Evolutionary conservation across 2,113 vertebrate genomes (phyloP).

Genomic region (Mus pahari): DNA sequence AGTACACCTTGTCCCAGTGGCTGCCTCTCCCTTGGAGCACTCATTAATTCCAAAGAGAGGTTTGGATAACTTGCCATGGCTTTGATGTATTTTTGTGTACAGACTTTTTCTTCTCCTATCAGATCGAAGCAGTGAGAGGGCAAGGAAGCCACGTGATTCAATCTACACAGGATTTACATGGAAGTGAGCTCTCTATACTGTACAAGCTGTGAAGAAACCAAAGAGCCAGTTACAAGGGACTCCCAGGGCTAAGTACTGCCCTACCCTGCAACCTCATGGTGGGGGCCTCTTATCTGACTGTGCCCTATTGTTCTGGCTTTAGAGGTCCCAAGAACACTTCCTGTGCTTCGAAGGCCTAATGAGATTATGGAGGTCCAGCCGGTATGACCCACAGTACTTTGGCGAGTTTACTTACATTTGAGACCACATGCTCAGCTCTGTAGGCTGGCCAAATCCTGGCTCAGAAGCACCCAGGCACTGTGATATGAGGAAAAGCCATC

Average conservation of each 20-base stretch:
- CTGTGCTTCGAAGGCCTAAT: neutral
- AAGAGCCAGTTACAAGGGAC: neutral
- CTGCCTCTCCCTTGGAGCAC: neutral
- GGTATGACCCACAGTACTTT: neutral
- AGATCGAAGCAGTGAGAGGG: neutral
- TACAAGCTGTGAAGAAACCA: neutral
- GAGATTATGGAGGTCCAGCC: neutral
- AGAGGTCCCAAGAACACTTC: neutral
- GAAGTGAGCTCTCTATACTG: neutral
- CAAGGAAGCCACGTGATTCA: neutral
- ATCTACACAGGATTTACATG: neutral
- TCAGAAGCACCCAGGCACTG: neutral
- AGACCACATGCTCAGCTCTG: neutral
- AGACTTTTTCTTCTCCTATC: neutral
- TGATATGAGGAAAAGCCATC: neutral
- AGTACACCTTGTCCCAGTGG: neutral
- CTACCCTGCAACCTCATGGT: neutral
- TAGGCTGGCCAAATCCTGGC: neutral
- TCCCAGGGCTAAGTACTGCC: neutral
- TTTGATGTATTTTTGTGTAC: neutral
- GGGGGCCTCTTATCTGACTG: accelerated
- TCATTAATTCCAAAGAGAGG: neutral
- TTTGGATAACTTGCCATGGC: neutral
- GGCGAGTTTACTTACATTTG: neutral
- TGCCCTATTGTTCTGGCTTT: neutral